Conservation (phyloP, 1,140 invertebrate genomes). For the Schlechtendalia chinensis region DNA sequence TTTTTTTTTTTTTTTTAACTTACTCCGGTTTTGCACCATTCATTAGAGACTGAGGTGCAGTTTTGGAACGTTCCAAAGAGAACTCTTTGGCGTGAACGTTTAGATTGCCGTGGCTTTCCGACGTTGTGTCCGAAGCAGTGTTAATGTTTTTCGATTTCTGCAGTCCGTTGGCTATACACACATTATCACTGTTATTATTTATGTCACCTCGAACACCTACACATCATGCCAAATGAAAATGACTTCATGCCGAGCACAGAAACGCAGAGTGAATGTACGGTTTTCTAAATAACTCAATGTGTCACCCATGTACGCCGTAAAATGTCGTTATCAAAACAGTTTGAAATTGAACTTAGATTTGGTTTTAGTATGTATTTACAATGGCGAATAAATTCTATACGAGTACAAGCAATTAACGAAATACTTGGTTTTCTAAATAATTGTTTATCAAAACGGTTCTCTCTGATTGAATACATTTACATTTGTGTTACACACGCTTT, state of each 20-base stretch:
- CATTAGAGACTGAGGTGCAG: slow-evolving; percentile 26
- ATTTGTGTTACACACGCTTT: no score
- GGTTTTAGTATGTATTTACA: no score
- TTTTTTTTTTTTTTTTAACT: no score
- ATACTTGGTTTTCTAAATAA: not conserved
- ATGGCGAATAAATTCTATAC: no score
- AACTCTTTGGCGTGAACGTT: slow-evolving; percentile 85
- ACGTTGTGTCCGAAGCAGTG: not conserved
- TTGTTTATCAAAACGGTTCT: not conserved
- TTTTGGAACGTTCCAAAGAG: slow-evolving; percentile 58
- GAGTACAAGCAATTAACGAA: no score
- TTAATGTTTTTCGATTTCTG: slow-evolving; percentile 8
- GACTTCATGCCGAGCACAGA: not conserved
- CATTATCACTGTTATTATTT: slow-evolving; percentile 49
- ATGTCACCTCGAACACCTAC: slow-evolving; percentile 42
- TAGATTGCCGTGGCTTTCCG: slow-evolving; percentile 59
- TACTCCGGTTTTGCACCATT: slow-evolving; percentile 18
- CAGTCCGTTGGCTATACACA: slow-evolving; percentile 34
- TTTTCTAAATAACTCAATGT: not conserved
- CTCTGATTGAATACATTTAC: no score
- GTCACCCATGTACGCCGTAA: not conserved
- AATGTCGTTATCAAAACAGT: not conserved
- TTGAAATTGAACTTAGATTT: no score
- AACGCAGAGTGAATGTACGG: not conserved
- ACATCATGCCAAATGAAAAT: not conserved